These are phyloP conservation scores for Numenius arquata DNA, from an alignment of 2,113 vertebrate genomes.

Conservation along the genomic window DNA sequence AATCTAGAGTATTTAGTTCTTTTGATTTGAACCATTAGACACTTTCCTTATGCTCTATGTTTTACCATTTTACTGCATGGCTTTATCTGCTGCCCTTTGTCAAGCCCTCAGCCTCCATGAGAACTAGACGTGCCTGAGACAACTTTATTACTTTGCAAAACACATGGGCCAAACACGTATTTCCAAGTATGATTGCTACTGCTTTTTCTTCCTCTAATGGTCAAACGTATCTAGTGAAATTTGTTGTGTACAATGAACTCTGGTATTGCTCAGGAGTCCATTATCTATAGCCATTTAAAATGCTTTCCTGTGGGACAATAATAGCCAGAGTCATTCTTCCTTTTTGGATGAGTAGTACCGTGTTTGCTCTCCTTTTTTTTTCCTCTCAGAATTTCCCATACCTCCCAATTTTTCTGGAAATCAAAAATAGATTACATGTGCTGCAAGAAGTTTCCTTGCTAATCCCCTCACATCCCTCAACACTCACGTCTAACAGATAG, in stretches of 20 bases:
- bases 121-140: not conserved
- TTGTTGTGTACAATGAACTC: not conserved
- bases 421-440: not conserved
- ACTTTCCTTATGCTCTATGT: not conserved
- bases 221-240: not conserved
- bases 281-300: slow-evolving; percentile 11
- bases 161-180: not conserved
- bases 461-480: slow-evolving; percentile 2
- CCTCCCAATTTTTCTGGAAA: not conserved
- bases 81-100: not conserved
- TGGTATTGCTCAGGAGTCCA: slow-evolving; percentile 13
- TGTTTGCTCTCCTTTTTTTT: not conserved
- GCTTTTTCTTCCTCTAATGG: not conserved
- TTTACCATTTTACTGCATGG: not conserved
- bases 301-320: not conserved
- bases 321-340: not conserved
- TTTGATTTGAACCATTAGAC: not conserved
- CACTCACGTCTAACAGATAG: not conserved
- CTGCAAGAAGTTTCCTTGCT: not conserved
- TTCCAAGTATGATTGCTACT: slow-evolving; percentile 12
- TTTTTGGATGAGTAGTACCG: not conserved
- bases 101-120: not conserved
- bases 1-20: not conserved
- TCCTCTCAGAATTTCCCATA: not conserved
- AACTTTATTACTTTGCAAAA: slow-evolving; percentile 21